phyloP scores from a whole-genome alignment of 2,113 vertebrate species.

The Tachysurus fulvidraco region DNA sequence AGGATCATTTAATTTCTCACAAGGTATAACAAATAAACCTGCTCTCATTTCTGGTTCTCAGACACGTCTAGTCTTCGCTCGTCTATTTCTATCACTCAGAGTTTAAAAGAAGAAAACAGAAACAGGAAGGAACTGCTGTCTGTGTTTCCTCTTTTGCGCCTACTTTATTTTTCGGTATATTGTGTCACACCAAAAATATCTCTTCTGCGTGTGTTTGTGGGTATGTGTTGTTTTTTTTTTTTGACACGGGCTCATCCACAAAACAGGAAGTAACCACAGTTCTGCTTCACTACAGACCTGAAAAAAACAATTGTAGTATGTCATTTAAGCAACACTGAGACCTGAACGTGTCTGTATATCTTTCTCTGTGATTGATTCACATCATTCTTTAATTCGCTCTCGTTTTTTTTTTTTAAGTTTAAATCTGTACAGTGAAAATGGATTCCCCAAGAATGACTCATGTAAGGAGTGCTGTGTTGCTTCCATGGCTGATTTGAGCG shows the following conservation, averaged over 20 bases:
- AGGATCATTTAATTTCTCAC: background rate
- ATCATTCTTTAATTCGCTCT: background rate
- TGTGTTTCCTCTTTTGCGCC: constrained; percentile 54
- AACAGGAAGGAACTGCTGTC: constrained; percentile 59
- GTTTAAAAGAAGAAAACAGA: constrained; percentile 56
- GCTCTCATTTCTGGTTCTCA: background rate
- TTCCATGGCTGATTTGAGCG: background rate
- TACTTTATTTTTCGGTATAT: constrained; percentile 44
- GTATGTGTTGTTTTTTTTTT: background rate
- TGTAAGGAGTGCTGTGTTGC: background rate
- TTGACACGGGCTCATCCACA: constrained; percentile 38
- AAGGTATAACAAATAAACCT: background rate
- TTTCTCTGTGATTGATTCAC: background rate
- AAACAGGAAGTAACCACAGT: constrained; percentile 47
- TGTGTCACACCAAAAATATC: constrained; percentile 55
- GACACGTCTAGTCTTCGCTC: constrained; percentile 22
- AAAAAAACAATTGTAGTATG: background rate
- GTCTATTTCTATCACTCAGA: constrained; percentile 34
- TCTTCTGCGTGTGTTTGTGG: constrained; percentile 10
- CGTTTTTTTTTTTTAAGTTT: background rate
- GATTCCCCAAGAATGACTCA: constrained; percentile 34
- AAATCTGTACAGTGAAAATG: background rate
- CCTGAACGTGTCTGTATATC: background rate
- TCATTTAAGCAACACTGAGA: background rate
- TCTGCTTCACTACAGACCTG: constrained; percentile 18